Percentiles rank a stretch among this genome's conserved stretches.
Conservation (phyloP, 2,888 invertebrate genomes). For the Liopterus haemorrhoidalis region DNA sequence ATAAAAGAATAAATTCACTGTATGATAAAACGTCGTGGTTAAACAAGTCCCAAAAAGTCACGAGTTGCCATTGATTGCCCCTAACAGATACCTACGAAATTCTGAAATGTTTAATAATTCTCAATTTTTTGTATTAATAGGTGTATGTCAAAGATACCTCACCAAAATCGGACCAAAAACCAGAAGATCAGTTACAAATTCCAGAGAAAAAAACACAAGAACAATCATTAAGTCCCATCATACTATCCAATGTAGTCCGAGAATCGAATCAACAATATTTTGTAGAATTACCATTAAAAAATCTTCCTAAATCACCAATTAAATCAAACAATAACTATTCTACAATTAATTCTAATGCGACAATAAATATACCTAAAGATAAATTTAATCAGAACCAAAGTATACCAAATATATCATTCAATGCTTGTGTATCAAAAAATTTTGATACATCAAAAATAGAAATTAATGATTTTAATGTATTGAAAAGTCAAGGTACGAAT, state of each 20-base stretch:
- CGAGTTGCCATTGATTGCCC: too few relatives aligned
- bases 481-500: too few relatives aligned
- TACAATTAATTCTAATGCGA: conserved; percentile 1
- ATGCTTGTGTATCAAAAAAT: too few relatives aligned
- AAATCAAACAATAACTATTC: too few relatives aligned
- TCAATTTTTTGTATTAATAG: conserved; percentile 12
- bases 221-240: background rate
- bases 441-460: too few relatives aligned
- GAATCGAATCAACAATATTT: conserved; percentile 17
- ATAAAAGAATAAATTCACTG: too few relatives aligned
- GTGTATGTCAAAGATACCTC: conserved; percentile 21
- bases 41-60: too few relatives aligned
- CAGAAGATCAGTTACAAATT: conserved; percentile 8
- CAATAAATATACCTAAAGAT: background rate
- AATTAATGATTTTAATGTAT: too few relatives aligned
- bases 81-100: too few relatives aligned
- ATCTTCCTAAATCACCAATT: conserved; percentile 10
- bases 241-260: conserved; percentile 5
- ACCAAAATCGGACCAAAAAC: conserved; percentile 18
- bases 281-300: conserved; percentile 18
- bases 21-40: too few relatives aligned
- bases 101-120: background rate
- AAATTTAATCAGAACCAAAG: conserved; percentile 8
- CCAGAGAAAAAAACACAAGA: conserved; percentile 15
- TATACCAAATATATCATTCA: conserved; percentile 1